Evolutionary conservation across 2,797 vertebrate species (phyloP), one percentile per base, ranked within the genome.

Genomic region (Chaetophractus vellerosus): DNA sequence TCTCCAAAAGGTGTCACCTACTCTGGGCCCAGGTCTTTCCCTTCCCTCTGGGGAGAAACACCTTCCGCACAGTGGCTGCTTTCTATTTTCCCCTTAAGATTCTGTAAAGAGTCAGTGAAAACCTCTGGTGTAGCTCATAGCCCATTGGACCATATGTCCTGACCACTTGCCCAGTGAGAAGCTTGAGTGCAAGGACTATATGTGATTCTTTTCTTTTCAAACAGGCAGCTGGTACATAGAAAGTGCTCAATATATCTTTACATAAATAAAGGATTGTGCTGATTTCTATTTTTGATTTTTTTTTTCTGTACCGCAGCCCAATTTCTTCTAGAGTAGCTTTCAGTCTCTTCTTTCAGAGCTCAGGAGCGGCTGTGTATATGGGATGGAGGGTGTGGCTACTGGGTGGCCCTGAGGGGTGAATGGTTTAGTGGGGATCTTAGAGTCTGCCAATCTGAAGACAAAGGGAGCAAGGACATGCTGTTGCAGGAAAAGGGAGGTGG

Each of bases 391-490:
- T 26, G 28, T 23, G 63, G 82, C 57, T 90, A 64, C 72, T 76
- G 55, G 95, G 94, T 94, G 89, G 78, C 61, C 61, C 52, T 28
- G 2, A 24, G n/a, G 45, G 45, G 45, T 10, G 45, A 45, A 45
- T 45, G 68, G 59, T 9, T 82, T 38, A 80, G 28, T 64, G 59
- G 52, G 33, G 86, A 48, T 76, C 21, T 21, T 19, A 12, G 57
- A 45, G 18, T n/a, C 74, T 24, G 64, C 55, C 93, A 24, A 64
- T 86, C 82, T 10, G 16, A 57, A 88, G 78, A 83, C 91, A 81
- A 87, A 96, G 75, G 86, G 68, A 80, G 89, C 81, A 84, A 96
- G 75, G 41, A 48, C 48, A 36, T 3, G 59, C 9, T 21, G 24
- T 75, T 36, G 48, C 69, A 61, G 71, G 71, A 45, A 71, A 87